Evolutionary conservation across 2,113 vertebrate species (phyloP).

Genomic region (Haplotaxodon microlepis): DNA sequence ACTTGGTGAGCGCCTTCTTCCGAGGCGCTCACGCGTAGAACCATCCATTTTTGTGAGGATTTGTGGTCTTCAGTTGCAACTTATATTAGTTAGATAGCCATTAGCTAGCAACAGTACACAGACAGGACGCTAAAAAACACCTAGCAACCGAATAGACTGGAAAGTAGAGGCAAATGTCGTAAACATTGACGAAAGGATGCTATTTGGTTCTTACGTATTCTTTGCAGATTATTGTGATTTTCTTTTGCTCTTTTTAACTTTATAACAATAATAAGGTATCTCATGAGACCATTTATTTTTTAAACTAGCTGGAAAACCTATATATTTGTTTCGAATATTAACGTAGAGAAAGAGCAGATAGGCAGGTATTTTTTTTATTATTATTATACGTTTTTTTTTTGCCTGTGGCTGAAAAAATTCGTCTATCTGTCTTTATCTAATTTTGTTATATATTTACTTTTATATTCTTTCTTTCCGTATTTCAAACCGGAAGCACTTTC

Average conservation of each 20-base stretch:
- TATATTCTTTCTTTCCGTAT: background rate
- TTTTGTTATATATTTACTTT: background rate
- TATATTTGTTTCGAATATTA: background rate
- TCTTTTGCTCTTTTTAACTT: background rate
- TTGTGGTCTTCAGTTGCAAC: background rate
- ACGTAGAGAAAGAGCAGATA: background rate
- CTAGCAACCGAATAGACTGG: constrained; percentile 49
- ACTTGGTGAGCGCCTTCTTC: background rate
- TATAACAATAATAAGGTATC: background rate
- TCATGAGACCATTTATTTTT: background rate
- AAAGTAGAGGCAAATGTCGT: constrained; percentile 39
- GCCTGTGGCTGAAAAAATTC: background rate
- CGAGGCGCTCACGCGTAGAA: background rate
- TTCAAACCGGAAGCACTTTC: constrained; percentile 46
- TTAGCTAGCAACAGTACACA: constrained; percentile 59
- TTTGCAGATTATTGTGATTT: background rate
- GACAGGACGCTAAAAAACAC: constrained; percentile 38
- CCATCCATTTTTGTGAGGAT: background rate
- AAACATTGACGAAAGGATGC: background rate
- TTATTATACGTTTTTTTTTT: background rate
- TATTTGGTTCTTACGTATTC: background rate
- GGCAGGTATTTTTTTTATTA: accelerated
- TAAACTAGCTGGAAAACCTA: background rate
- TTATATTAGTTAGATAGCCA: background rate
- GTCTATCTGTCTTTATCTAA: background rate